Evolutionary conservation across 2,113 vertebrate species (phyloP).

Genomic region (Antennarius striatus): DNA sequence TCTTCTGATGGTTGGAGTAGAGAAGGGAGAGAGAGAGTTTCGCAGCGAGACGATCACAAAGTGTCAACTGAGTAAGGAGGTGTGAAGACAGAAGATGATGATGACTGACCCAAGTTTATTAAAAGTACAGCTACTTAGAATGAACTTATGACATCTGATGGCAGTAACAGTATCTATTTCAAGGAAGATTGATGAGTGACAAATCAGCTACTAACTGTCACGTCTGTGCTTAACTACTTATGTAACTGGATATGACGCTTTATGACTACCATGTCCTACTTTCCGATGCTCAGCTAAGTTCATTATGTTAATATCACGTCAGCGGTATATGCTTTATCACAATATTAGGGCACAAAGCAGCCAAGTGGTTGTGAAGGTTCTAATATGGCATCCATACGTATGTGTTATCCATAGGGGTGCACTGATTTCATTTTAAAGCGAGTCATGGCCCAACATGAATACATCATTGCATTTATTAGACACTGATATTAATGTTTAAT

Average conservation of each 20-base stretch:
- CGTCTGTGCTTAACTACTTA: neutral
- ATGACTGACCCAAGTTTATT: slow-evolving; percentile 14
- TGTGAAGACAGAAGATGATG: slow-evolving; percentile 50
- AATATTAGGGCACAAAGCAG: neutral
- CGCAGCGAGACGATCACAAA: slow-evolving; percentile 57
- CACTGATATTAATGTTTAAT: no score
- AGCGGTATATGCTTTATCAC: neutral
- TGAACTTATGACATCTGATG: slow-evolving; percentile 23
- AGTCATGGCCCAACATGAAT: no score
- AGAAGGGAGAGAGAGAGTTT: slow-evolving; percentile 38
- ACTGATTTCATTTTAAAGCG: no score
- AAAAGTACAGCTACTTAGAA: slow-evolving; percentile 12
- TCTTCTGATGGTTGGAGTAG: slow-evolving; percentile 51
- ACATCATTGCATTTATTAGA: no score
- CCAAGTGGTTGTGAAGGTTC: no score
- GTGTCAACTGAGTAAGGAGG: slow-evolving; percentile 49
- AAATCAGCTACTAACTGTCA: slow-evolving; percentile 8
- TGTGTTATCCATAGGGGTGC: no score
- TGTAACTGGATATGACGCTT: neutral
- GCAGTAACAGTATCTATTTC: slow-evolving; percentile 13
- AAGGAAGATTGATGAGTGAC: neutral
- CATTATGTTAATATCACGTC: neutral
- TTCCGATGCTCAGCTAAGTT: no score
- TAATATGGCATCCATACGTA: no score
- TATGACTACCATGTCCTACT: neutral